Base-by-base conservation (phyloP, 2,888 invertebrate species). In the Drosophila anomelani region DNA sequence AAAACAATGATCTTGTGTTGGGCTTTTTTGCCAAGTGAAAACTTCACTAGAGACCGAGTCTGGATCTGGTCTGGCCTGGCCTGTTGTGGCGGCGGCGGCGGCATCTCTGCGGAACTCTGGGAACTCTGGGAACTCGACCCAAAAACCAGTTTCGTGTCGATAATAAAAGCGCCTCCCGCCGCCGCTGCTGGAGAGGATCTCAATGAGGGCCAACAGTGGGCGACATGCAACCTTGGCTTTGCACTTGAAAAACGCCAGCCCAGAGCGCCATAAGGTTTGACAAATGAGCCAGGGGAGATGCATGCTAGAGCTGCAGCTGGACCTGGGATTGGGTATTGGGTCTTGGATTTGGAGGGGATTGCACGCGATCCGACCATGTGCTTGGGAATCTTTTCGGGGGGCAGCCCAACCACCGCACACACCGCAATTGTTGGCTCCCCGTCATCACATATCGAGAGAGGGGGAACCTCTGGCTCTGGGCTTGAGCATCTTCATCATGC, bases 341-440 rank as follows among this genome's bases (percentile, higher is more conserved):
- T 12, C 47, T 13, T 15, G 29, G 32, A 4, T 44, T 56, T 20
- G 12, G 9, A 34, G 49, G 34, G 20, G 12, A 59, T 15, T 78
- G 80, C 85, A 83, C 80, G 85, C 84, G 77, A 83, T 83, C 72
- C 67, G 69, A 81, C 84, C 78, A 83, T 83, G 81, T 76, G 83
- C 80, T 76, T 85, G 84, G 85, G 83, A 84, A 84, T 81, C 58
- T 83, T 71, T 71, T 64, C 17, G 60, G 72, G 15, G 47, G 9
- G 34, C 34, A 34, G 43, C 51, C 43, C 60, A 58, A 23, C 23
- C 60, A 53, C 44, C 44, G 8, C 15, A 23, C 44, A 46, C 46
- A 46, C 82, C 80, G 71, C 84, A 86, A 85, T 84, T 86, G 86
- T 84, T 84, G 82, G 57, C 41, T 20, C 23, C 17, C 10, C 63